Evolutionary conservation across 2,797 vertebrate genomes (phyloP).

Genomic region (Tarsius wallacei): DNA sequence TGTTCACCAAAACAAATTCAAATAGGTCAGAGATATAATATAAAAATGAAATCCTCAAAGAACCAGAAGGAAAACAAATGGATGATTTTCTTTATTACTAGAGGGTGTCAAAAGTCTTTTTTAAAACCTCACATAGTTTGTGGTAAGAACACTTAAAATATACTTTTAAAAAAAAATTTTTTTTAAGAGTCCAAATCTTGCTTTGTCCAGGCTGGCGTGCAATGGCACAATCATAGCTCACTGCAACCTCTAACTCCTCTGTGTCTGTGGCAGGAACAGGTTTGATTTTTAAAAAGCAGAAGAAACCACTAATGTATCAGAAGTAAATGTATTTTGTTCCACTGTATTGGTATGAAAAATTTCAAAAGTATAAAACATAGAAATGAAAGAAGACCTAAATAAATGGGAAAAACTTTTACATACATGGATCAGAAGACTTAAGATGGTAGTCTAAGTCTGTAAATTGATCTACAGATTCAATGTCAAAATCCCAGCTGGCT

Average conservation of each 20-base stretch:
- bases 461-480: background rate
- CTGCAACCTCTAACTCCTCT: background rate
- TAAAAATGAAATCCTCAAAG: background rate
- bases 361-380: background rate
- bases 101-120: background rate
- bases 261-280: background rate
- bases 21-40: background rate
- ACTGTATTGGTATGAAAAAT: background rate
- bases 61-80: background rate
- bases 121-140: background rate
- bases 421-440: background rate
- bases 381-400: background rate
- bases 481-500: background rate
- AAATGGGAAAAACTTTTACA: background rate
- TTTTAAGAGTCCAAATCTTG: no score
- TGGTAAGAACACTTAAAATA: background rate
- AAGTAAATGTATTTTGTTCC: background rate
- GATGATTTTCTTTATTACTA: background rate
- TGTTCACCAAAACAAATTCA: background rate
- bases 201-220: background rate
- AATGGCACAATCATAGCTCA: background rate
- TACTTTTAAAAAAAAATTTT: background rate
- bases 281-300: background rate
- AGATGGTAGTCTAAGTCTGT: no score
- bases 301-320: background rate